Base-by-base conservation (phyloP, 2,797 vertebrate species). In the Notolepis coatsorum region DNA sequence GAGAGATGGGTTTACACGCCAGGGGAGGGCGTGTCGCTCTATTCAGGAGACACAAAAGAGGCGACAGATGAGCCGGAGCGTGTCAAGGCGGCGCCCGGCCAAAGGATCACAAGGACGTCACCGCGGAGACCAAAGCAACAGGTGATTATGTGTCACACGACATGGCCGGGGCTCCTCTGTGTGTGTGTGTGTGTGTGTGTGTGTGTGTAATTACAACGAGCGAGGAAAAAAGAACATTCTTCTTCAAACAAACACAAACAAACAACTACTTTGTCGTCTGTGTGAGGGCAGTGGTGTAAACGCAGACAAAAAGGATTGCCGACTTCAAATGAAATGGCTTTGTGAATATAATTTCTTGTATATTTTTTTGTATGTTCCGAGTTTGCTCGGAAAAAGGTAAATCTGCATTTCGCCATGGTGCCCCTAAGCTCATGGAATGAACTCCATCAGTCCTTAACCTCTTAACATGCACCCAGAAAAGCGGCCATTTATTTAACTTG, bases 1-100 rank as follows among this genome's bases (percentile, higher is more conserved):
- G 49, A 41, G 49, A 54, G 71, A 83, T 86, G 60, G 57, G 27
- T n/a, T 75, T 64, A 73, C 71, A 65, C 30, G 7, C n/a, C 76
- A 88, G 82, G 80, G 85, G 69, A 80, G 66, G 79, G 82, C 10
- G 73, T 75, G 72, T 64, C 73, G 71, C 31, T 66, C n/a, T n/a
- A n/a, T 41, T 61, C 37, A 62, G 41, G n/a, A 48, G 63, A 80
- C 45, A 64, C 60, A 64, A n/a, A 48, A 73, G 49, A 43, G 7
- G 17, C 8, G 18, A 70, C 20, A 61, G 41, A 20, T 12, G 50
- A 59, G 52, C 8, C 24, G 4, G 49, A 24, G 25, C 9, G 38
- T 25, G 71, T 68, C 23, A 31, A 39, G 55, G 24, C 28, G 20
- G 7, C 12, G 20, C 45, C n/a, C n/a, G 27, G 23, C 52, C n/a